Evolutionary conservation across 2,888 invertebrate genomes (phyloP).

Genomic region (Ganaspis brasiliensis): DNA sequence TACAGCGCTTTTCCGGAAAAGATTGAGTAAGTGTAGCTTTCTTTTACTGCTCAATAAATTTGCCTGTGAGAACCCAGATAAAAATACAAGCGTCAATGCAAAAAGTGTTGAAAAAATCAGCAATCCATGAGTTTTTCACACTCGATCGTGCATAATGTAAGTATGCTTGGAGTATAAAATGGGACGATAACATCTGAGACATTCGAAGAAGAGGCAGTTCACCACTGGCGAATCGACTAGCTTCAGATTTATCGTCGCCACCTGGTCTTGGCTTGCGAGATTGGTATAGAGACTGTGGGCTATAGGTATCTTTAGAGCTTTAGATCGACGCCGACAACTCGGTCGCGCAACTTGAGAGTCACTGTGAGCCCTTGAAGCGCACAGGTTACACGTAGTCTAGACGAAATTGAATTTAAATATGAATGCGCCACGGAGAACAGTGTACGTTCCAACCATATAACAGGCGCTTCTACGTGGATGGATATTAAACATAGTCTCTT

Average conservation of each 20-base stretch:
- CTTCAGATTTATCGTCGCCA: slow-evolving; percentile 28
- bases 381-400: slow-evolving; percentile 58
- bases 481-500: slow-evolving; percentile 52
- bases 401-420: slow-evolving; percentile 74
- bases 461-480: slow-evolving; percentile 51
- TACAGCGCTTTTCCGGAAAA: no score
- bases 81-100: background rate
- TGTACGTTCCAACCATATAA: slow-evolving; percentile 49
- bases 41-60: no score
- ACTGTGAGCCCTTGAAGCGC: slow-evolving; percentile 43
- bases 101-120: background rate
- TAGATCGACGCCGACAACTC: background rate
- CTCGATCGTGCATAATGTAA: slow-evolving; percentile 18
- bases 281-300: slow-evolving; percentile 7
- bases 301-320: slow-evolving; percentile 10
- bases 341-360: slow-evolving; percentile 36
- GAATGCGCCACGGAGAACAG: slow-evolving; percentile 62
- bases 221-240: slow-evolving; percentile 17
- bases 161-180: slow-evolving; percentile 22
- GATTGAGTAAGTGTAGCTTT: no score
- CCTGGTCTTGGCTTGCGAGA: slow-evolving; percentile 14
- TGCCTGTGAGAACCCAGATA: background rate
- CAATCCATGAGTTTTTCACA: background rate
- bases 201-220: slow-evolving; percentile 29
- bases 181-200: slow-evolving; percentile 10